Percentiles rank a stretch among this genome's conserved stretches.
phyloP scores from a whole-genome alignment of 1,140 invertebrate genomes.

The Microvelia longipes region DNA sequence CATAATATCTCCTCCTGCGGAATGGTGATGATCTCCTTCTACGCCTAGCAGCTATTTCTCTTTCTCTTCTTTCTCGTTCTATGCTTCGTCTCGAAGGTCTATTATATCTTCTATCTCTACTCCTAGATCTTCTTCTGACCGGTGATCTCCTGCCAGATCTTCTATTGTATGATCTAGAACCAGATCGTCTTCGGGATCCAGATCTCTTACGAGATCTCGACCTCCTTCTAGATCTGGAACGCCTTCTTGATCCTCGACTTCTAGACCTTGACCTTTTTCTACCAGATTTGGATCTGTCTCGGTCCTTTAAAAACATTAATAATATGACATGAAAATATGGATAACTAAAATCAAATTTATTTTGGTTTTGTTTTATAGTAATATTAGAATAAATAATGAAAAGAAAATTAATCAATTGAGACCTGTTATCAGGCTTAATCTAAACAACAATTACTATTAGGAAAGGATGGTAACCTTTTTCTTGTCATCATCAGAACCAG shows the following conservation, averaged over 20 bases:
- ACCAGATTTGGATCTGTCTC: constrained; percentile 2
- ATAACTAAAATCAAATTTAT: background rate
- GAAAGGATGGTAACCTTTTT: background rate
- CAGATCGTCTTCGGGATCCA: constrained; percentile 29
- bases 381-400: no score
- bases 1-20: constrained; percentile 12
- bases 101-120: constrained; percentile 30
- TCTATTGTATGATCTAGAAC: constrained; percentile 34
- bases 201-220: constrained; percentile 27
- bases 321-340: background rate
- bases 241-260: constrained; percentile 29
- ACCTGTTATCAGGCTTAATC: no score
- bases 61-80: constrained; percentile 21
- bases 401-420: no score
- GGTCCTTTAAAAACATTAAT: background rate
- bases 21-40: constrained; percentile 10
- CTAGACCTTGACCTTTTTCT: constrained; percentile 15
- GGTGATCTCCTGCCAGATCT: constrained; percentile 21
- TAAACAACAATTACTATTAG: background rate
- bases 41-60: constrained; percentile 16
- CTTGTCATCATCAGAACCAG: constrained; percentile 33
- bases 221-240: constrained; percentile 34
- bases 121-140: constrained; percentile 29
- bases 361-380: background rate
- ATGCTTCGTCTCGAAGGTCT: constrained; percentile 13